Evolutionary conservation across 2,113 vertebrate genomes (phyloP).

Genomic region (Polypterus bichir): DNA sequence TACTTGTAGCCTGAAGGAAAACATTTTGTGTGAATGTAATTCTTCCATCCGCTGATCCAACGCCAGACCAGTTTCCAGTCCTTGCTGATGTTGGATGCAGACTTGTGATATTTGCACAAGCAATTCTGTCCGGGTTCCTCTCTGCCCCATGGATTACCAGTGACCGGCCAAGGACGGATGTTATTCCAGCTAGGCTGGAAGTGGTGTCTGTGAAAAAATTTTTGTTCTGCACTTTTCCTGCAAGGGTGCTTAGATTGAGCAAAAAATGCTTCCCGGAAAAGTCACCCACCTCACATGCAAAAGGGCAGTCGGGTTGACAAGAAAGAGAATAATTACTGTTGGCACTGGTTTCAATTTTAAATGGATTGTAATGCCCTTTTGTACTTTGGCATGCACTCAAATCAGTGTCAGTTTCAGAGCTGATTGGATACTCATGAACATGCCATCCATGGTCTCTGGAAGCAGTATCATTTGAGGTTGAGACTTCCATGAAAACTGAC

Average conservation of each 20-base stretch:
- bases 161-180: slow-evolving; percentile 39
- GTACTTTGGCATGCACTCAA: slow-evolving; percentile 33
- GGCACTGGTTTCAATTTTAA: slow-evolving; percentile 25
- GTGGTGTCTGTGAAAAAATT: slow-evolving; percentile 55
- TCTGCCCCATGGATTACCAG: slow-evolving; percentile 48
- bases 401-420: slow-evolving; percentile 46
- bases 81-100: slow-evolving; percentile 26
- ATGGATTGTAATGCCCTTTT: slow-evolving; percentile 55
- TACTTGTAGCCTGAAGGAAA: slow-evolving; percentile 38
- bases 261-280: slow-evolving; percentile 37
- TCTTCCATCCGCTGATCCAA: slow-evolving; percentile 26
- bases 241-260: slow-evolving; percentile 25
- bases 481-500: slow-evolving; percentile 48
- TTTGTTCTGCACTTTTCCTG: slow-evolving; percentile 30
- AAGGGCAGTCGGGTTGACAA: slow-evolving; percentile 37
- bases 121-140: slow-evolving; percentile 29
- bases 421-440: slow-evolving; percentile 49
- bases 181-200: slow-evolving; percentile 34
- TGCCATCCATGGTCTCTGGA: slow-evolving; percentile 57
- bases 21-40: slow-evolving; percentile 37
- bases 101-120: slow-evolving; percentile 55
- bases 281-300: slow-evolving; percentile 56
- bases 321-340: slow-evolving; percentile 32
- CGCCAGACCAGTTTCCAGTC: slow-evolving; percentile 37
- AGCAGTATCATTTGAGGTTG: slow-evolving; percentile 16